A percentile compares a stretch with the other conserved stretches of the same genome.
phyloP scores from a whole-genome alignment of 2,113 vertebrate species.

The Cyanistes caeruleus region DNA sequence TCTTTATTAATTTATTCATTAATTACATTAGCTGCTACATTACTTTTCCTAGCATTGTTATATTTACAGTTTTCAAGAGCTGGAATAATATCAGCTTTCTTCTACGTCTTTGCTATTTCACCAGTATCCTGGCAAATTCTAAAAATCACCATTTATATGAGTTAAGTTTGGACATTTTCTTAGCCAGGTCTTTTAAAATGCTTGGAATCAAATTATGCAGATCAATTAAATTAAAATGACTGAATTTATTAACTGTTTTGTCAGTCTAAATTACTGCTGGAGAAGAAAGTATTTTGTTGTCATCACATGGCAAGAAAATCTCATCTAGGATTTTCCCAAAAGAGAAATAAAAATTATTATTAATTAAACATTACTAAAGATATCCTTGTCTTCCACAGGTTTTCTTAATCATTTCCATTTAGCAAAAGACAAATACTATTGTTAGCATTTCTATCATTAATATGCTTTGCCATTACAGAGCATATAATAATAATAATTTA shows the following conservation, averaged over 20 bases:
- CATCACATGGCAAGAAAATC: not conserved
- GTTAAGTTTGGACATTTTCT: not conserved
- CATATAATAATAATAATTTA: not conserved
- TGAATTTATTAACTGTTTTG: not conserved
- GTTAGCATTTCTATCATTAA: not conserved
- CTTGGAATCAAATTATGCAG: not conserved
- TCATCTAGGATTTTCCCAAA: not conserved
- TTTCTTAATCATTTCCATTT: constrained; percentile 9
- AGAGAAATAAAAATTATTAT: constrained; percentile 2
- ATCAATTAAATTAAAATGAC: constrained; percentile 26
- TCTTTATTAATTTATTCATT: not conserved
- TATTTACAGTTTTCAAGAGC: not conserved
- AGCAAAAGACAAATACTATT: not conserved
- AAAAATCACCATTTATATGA: not conserved
- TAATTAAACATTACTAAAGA: not conserved
- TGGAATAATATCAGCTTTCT: not conserved
- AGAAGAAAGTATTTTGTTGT: constrained; percentile 14
- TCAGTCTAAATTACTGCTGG: not conserved
- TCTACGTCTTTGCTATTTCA: not conserved
- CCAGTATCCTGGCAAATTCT: not conserved
- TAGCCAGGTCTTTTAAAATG: not conserved
- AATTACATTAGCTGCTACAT: not conserved
- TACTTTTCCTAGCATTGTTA: not conserved
- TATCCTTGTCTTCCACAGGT: not conserved
- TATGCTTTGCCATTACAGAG: not conserved